A percentile compares a stretch with the other conserved stretches of the same genome.
Evolutionary conservation across 2,113 vertebrate species (phyloP).

Genomic region (Jacana jacana): DNA sequence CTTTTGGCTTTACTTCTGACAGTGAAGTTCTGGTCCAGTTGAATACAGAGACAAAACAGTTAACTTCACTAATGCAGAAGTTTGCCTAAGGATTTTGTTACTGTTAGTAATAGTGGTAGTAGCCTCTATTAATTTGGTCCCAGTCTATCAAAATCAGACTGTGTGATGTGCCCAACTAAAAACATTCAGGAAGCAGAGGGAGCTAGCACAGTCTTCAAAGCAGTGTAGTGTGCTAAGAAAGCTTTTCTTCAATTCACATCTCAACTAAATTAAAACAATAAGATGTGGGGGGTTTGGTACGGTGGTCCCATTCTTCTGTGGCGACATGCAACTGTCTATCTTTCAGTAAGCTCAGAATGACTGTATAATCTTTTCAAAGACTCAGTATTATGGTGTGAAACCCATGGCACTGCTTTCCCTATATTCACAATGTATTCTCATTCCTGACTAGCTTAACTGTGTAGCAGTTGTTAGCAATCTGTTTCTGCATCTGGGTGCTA

Average conservation of each 20-base stretch:
- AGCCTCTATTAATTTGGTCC: background rate
- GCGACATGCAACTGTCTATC: background rate
- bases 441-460: background rate
- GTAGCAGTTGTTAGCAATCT: background rate
- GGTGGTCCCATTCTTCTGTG: background rate
- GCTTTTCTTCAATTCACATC: background rate
- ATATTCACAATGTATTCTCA: background rate
- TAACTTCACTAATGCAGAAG: background rate
- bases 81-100: background rate
- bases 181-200: background rate
- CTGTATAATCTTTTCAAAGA: background rate
- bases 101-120: background rate
- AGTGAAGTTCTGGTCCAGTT: background rate
- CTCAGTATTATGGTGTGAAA: background rate
- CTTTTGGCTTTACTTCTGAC: background rate
- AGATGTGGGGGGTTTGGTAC: no score
- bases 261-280: background rate
- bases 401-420: background rate
- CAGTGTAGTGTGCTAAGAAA: background rate
- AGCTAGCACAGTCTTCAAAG: background rate
- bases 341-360: background rate
- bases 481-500: background rate
- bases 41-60: background rate
- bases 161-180: background rate
- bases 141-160: background rate